Percentiles rank a stretch among this genome's conserved stretches.
phyloP scores from a whole-genome alignment of 2,888 invertebrate species.

The Endotricha flammealis region DNA sequence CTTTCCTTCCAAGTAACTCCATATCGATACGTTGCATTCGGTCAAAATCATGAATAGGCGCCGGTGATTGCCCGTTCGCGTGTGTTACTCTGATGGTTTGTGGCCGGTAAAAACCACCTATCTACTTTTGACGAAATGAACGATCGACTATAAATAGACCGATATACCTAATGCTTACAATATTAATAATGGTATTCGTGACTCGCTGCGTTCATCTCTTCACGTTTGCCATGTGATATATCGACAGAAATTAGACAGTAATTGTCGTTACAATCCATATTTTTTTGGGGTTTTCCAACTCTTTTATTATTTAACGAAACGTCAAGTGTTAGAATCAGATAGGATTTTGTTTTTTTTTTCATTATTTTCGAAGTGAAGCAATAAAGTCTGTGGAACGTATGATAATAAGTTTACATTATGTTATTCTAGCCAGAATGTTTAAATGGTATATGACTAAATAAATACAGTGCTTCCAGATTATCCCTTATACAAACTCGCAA shows the following conservation, averaged over 20 bases:
- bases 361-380: no score
- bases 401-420: no score
- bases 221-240: conserved; percentile 15
- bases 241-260: conserved; percentile 31
- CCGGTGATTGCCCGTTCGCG: conserved; percentile 63
- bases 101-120: conserved; percentile 40
- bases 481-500: no score
- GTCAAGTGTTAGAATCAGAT: no score
- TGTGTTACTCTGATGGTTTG: conserved; percentile 50
- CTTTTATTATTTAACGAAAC: no score
- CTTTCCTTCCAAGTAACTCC: conserved; percentile 27
- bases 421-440: no score
- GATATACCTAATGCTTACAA: conserved; percentile 39
- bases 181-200: conserved; percentile 52
- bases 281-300: no score
- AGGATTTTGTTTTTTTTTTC: no score
- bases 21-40: conserved; percentile 59
- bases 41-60: conserved; percentile 41
- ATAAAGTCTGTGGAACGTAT: no score
- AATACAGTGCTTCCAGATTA: no score
- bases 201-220: conserved; percentile 23
- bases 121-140: conserved; percentile 41
- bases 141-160: conserved; percentile 45
- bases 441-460: no score
- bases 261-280: conserved; percentile 26